Evolutionary conservation across 2,888 invertebrate genomes (phyloP).

Genomic region (Dolomedes plantarius): DNA sequence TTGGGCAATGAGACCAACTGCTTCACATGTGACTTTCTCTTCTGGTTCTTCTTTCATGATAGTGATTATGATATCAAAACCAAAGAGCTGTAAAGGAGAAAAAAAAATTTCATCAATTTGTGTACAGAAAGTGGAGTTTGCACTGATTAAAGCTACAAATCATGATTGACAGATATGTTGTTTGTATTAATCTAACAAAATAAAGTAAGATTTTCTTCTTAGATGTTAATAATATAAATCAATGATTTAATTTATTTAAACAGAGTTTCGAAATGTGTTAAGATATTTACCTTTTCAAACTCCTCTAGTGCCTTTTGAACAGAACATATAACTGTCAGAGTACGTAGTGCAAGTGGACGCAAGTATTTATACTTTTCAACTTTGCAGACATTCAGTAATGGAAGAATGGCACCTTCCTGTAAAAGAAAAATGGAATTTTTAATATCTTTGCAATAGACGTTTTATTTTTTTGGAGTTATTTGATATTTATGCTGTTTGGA

Average conservation of each 20-base stretch:
- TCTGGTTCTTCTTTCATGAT: conserved; percentile 45
- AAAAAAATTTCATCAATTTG: too few species aligned
- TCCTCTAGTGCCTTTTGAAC: conserved; percentile 31
- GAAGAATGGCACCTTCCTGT: conserved; percentile 51
- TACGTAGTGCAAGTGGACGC: conserved; percentile 52
- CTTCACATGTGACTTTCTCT: conserved; percentile 54
- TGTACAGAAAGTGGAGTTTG: too few species aligned
- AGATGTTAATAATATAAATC: too few species aligned
- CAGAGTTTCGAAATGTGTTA: too few species aligned
- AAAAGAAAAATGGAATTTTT: conserved; percentile 17
- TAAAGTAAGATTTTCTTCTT: too few species aligned
- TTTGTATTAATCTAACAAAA: too few species aligned
- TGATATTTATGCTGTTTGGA: not conserved
- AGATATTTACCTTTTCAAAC: conserved; percentile 57
- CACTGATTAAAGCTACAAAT: too few species aligned
- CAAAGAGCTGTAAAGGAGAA: conserved; percentile 29
- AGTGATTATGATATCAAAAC: conserved; percentile 25
- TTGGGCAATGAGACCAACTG: conserved; percentile 60
- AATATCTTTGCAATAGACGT: not conserved
- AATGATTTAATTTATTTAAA: too few species aligned
- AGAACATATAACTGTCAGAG: conserved; percentile 56
- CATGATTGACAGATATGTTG: too few species aligned
- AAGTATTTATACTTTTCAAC: conserved; percentile 52
- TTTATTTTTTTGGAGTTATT: not conserved
- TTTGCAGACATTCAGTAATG: conserved; percentile 51